Percentiles rank a stretch among this genome's conserved stretches.
These are phyloP conservation scores for Drosophila rubida DNA, from an alignment of 2,888 invertebrate genomes.

Conservation along the genomic window DNA sequence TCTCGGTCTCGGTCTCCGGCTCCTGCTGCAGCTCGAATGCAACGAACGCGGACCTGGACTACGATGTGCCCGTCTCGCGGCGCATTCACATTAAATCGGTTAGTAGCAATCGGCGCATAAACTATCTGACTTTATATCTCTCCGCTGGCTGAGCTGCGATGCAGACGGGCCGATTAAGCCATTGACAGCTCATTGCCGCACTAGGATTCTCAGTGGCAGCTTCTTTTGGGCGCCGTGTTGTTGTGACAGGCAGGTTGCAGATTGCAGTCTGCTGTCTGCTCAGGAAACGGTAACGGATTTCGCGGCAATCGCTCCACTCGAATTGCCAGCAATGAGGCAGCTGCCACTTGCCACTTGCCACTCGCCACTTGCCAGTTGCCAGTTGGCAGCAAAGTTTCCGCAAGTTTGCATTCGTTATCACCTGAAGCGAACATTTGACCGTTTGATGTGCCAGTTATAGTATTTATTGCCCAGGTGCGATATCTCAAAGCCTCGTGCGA, in stretches of 20 bases:
- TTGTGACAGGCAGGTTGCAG: constrained; percentile 65
- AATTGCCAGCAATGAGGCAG: constrained; percentile 35
- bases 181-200: constrained; percentile 59
- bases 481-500: constrained; percentile 44
- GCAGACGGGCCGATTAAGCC: constrained; percentile 61
- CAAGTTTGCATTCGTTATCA: constrained; percentile 75
- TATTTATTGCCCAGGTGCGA: constrained; percentile 52
- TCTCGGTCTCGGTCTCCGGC: constrained; percentile 58
- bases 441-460: constrained; percentile 64
- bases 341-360: constrained; percentile 48
- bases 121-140: constrained; percentile 52
- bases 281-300: constrained; percentile 64
- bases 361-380: constrained; percentile 43
- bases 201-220: constrained; percentile 42
- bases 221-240: constrained; percentile 40
- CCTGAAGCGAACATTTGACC: constrained; percentile 40
- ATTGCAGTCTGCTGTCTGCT: constrained; percentile 46
- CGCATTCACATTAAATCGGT: constrained; percentile 81
- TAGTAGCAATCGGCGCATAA: constrained; percentile 63
- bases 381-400: constrained; percentile 61
- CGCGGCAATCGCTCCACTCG: constrained; percentile 46
- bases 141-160: constrained; percentile 31
- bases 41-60: constrained; percentile 76
- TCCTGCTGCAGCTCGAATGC: constrained; percentile 74
- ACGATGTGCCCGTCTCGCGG: constrained; percentile 82